Conservation (phyloP, 2,888 invertebrate genomes). For the Drosophila subquinaria region DNA sequence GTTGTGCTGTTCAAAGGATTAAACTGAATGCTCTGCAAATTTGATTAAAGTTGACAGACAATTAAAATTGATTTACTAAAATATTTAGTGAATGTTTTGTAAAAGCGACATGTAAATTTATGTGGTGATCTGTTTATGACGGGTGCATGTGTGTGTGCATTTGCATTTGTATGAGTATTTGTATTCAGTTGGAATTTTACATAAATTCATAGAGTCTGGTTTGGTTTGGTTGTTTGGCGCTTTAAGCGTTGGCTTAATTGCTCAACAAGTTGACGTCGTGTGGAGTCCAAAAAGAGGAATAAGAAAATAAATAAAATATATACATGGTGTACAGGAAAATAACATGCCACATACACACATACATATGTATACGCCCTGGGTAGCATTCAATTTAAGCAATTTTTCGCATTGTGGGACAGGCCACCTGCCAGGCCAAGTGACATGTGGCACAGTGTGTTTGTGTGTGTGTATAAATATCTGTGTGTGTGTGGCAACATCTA, state of each 20-base stretch:
- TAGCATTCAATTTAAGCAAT: conserved; percentile 40
- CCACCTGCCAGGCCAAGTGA: conserved; percentile 51
- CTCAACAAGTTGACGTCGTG: conserved; percentile 75
- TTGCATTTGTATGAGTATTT: conserved; percentile 6
- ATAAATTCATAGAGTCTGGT: conserved; percentile 56
- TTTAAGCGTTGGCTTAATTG: conserved; percentile 69
- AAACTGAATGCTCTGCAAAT: conserved; percentile 7
- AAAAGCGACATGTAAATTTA: conserved; percentile 5
- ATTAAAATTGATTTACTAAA: conserved; percentile 19
- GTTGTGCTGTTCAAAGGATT: conserved; percentile 1
- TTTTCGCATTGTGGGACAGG: conserved; percentile 26
- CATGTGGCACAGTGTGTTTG: conserved; percentile 28
- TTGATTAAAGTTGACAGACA: conserved; percentile 18
- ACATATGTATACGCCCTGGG: background rate
- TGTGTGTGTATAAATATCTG: background rate
- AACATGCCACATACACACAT: conserved; percentile 4
- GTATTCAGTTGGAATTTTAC: conserved; percentile 53
- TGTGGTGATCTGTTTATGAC: conserved; percentile 1
- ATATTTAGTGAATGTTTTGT: conserved; percentile 19
- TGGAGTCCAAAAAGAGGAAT: conserved; percentile 27
- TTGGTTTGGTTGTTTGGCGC: conserved; percentile 25
- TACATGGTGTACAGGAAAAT: background rate
- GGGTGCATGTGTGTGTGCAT: conserved; percentile 10
- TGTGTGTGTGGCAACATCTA: conserved; percentile 6
- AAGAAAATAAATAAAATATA: conserved; percentile 10